Evolutionary conservation across 2,797 vertebrate species (phyloP).

Genomic region (Hypotaenidia philippensis): DNA sequence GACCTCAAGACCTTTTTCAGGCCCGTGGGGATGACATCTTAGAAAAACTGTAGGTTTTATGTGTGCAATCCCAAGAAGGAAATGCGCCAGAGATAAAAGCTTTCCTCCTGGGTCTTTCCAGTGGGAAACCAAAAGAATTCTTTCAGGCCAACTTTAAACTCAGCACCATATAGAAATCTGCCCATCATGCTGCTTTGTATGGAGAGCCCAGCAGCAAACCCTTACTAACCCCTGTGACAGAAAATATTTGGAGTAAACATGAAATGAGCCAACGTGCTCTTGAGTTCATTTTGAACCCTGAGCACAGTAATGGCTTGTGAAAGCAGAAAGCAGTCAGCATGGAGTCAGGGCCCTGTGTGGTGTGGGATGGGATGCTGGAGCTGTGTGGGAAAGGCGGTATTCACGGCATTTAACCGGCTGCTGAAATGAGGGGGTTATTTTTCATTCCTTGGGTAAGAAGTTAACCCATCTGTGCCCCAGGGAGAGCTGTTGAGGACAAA

Average conservation of each 20-base stretch:
- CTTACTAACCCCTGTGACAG: background rate
- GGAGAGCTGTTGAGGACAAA: background rate
- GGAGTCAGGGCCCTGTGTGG: background rate
- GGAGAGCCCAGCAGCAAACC: background rate
- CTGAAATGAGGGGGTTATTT: background rate
- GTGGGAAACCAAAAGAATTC: background rate
- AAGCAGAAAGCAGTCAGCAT: background rate
- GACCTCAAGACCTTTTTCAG: background rate
- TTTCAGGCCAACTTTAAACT: background rate
- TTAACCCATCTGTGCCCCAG: constrained; percentile 4
- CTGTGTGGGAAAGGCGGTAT: constrained; percentile 13
- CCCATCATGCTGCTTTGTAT: background rate
- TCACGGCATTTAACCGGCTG: background rate
- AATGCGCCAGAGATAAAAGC: background rate
- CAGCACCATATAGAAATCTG: rapidly evolving
- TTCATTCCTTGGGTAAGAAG: background rate
- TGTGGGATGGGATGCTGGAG: constrained; percentile 13
- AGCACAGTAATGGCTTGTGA: background rate
- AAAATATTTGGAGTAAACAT: background rate
- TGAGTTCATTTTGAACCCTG: background rate
- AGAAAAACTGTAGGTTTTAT: background rate
- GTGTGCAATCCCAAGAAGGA: background rate
- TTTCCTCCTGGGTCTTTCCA: constrained; percentile 5
- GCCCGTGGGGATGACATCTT: background rate
- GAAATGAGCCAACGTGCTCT: background rate